These are phyloP conservation scores for Drosophila gunungcola DNA, from an alignment of 1,140 invertebrate genomes.

Conservation along the genomic window DNA sequence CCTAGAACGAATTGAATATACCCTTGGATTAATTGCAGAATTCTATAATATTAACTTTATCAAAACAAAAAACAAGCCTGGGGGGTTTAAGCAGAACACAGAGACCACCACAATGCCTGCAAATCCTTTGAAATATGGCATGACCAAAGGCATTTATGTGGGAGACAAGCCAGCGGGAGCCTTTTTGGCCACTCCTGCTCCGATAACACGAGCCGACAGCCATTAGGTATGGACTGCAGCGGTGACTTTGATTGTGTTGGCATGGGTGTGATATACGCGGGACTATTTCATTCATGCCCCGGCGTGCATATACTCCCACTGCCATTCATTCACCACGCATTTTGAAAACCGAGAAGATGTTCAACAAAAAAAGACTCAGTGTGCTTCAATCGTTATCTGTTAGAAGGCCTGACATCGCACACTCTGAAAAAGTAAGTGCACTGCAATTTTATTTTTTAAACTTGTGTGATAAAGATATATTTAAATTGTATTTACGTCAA, in stretches of 20 bases:
- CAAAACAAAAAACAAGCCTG: too few relatives aligned
- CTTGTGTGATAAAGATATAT: background rate
- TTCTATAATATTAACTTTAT: slow-evolving; percentile 1
- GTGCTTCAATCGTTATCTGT: slow-evolving; percentile 25
- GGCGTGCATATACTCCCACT: slow-evolving; percentile 1
- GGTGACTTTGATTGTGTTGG: slow-evolving; percentile 43
- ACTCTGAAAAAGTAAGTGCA: background rate
- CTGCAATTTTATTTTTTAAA: background rate
- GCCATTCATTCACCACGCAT: slow-evolving; percentile 46
- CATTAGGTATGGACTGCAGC: slow-evolving; percentile 54
- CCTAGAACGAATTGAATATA: slow-evolving; percentile 15
- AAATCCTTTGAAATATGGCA: slow-evolving; percentile 61
- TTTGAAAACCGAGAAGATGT: slow-evolving; percentile 39
- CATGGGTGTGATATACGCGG: slow-evolving; percentile 76
- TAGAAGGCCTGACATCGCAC: slow-evolving; percentile 9
- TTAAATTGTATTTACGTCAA: too few relatives aligned
- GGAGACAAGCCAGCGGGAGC: slow-evolving; percentile 44
- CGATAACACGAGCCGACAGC: slow-evolving; percentile 66
- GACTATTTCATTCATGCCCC: slow-evolving; percentile 70
- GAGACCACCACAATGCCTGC: background rate
- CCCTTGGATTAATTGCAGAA: slow-evolving; percentile 6
- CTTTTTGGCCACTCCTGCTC: slow-evolving; percentile 22
- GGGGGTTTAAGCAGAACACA: background rate
- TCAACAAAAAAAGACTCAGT: slow-evolving; percentile 27
- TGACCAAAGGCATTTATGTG: slow-evolving; percentile 27